A percentile compares a stretch with the other conserved stretches of the same genome.
phyloP scores from a whole-genome alignment of 2,797 vertebrate species.

The Hoplostethus atlanticus region DNA sequence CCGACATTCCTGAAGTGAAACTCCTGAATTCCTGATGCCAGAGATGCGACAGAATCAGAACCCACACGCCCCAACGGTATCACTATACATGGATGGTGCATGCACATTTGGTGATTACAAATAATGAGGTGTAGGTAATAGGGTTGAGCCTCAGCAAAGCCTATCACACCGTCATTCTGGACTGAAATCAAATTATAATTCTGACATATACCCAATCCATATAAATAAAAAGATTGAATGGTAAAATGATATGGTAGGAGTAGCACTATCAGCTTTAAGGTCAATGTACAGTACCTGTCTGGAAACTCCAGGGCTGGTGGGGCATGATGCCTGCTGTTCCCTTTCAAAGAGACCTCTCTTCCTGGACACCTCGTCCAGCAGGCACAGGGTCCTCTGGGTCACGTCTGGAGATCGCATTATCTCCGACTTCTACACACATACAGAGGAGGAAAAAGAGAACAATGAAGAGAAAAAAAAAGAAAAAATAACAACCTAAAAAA shows the following conservation, averaged over 20 bases:
- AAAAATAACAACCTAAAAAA: no score
- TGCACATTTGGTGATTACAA: no score
- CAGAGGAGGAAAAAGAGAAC: neutral
- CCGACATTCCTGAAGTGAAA: conserved; percentile 86
- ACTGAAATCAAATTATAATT: no score
- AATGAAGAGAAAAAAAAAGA: neutral
- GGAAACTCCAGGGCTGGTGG: conserved; percentile 45
- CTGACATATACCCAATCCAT: no score
- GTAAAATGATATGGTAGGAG: no score
- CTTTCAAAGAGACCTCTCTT: conserved; percentile 93
- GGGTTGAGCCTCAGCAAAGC: no score
- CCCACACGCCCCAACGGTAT: neutral
- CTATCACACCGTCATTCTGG: no score
- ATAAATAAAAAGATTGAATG: no score
- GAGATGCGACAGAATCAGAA: neutral
- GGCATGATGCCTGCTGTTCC: conserved; percentile 67
- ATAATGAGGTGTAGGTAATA: no score
- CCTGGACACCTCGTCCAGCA: conserved; percentile 90
- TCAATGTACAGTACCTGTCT: conserved; percentile 82
- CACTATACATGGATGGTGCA: neutral
- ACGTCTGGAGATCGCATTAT: conserved; percentile 72
- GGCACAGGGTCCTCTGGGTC: conserved; percentile 81
- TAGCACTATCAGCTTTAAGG: neutral
- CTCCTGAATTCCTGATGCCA: conserved; percentile 82
- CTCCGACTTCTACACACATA: conserved; percentile 86